Evolutionary conservation across 2,113 vertebrate genomes (phyloP).

Genomic region (Tragulus kanchil): DNA sequence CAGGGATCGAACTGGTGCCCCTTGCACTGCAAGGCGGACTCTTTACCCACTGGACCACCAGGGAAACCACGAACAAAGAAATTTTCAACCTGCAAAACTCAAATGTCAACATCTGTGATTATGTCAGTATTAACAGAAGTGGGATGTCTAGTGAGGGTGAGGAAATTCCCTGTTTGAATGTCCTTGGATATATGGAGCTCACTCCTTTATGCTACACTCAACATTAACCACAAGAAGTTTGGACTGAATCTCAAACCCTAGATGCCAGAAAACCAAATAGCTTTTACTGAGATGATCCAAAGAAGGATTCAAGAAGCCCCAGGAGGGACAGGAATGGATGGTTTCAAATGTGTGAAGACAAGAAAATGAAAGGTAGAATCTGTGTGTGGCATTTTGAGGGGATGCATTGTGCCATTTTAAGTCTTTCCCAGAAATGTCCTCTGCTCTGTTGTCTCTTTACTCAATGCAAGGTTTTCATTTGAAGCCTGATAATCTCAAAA

Average conservation of each 20-base stretch:
- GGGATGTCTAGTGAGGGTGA: not conserved
- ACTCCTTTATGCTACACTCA: not conserved
- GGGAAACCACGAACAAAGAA: not conserved
- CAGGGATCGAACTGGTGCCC: too few relatives aligned
- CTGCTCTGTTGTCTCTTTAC: not conserved
- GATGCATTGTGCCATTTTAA: not conserved
- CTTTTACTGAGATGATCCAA: not conserved
- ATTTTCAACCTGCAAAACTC: not conserved
- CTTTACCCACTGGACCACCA: too few relatives aligned
- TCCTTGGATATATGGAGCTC: not conserved
- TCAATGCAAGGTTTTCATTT: accelerated
- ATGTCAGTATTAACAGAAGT: not conserved
- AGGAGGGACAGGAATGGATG: not conserved
- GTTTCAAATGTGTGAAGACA: not conserved
- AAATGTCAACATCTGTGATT: not conserved
- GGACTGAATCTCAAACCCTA: not conserved
- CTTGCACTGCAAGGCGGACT: too few relatives aligned
- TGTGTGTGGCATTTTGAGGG: accelerated
- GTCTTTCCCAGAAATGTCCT: not conserved
- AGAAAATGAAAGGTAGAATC: not conserved
- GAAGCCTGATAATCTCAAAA: not conserved
- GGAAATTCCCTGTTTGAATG: not conserved
- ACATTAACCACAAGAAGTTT: not conserved
- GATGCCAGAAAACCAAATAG: not conserved
- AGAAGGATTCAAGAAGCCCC: not conserved